phyloP scores from a whole-genome alignment of 2,888 invertebrate species.

The Platycnemis pennipes region DNA sequence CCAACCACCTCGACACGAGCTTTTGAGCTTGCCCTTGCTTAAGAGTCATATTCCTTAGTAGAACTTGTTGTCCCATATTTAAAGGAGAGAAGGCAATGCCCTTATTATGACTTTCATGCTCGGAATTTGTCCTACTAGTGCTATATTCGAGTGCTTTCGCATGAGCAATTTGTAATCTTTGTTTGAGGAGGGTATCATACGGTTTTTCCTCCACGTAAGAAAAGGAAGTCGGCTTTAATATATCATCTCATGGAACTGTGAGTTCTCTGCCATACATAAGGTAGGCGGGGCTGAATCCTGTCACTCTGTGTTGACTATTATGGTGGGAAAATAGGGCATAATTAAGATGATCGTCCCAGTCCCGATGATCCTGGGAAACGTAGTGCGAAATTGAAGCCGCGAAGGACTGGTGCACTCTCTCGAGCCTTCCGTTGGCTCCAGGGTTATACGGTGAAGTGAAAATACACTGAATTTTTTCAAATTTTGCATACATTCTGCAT shows the following conservation, averaged over 20 bases:
- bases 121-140: neutral
- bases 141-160: neutral
- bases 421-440: neutral
- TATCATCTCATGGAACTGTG: neutral
- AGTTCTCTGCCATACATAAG: neutral
- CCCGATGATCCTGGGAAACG: neutral
- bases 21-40: neutral
- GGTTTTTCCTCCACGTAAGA: neutral
- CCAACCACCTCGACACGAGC: neutral
- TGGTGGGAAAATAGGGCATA: neutral
- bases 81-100: neutral
- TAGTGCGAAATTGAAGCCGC: neutral
- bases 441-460: neutral
- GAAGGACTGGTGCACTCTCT: neutral
- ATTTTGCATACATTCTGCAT: constrained; percentile 72
- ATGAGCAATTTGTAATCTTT: neutral
- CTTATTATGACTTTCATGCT: neutral
- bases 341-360: neutral
- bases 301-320: neutral
- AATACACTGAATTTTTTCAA: neutral
- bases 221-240: neutral
- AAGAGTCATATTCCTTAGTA: neutral
- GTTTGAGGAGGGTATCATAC: neutral
- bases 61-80: neutral
- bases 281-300: neutral